These are phyloP conservation scores for Chymomyza amoena DNA, from an alignment of 2,888 invertebrate species.

Conservation along the genomic window DNA sequence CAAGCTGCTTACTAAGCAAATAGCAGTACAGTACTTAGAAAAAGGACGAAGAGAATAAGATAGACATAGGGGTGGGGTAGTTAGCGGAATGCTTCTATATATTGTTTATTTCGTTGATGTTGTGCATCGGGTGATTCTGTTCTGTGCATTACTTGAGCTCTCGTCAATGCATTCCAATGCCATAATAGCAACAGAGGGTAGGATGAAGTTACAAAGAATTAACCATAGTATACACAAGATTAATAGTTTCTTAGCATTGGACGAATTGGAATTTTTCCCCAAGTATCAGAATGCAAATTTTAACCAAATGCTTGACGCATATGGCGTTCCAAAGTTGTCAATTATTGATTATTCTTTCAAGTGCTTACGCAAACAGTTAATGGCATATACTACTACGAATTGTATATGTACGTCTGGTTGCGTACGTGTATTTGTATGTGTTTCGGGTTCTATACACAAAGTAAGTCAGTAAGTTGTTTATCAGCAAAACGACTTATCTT, in stretches of 20 bases:
- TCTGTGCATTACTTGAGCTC: constrained; percentile 11
- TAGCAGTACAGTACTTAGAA: constrained; percentile 11
- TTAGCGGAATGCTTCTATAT: constrained; percentile 13
- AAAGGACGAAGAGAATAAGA: constrained; percentile 6
- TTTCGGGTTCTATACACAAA: constrained; percentile 33
- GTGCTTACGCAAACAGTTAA: constrained; percentile 60
- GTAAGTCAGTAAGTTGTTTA: constrained; percentile 65
- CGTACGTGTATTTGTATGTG: constrained; percentile 30
- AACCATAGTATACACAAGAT: background rate
- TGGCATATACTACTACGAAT: constrained; percentile 7
- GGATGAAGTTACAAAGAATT: background rate
- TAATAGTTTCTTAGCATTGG: background rate
- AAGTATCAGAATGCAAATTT: background rate
- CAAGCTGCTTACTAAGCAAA: constrained; percentile 44
- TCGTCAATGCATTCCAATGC: constrained; percentile 61
- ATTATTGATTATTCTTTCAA: constrained; percentile 62
- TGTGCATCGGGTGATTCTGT: constrained; percentile 41
- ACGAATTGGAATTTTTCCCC: background rate
- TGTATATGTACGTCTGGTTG: background rate
- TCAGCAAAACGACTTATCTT: constrained; percentile 59
- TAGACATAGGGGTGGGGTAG: constrained; percentile 46
- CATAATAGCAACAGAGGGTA: constrained; percentile 32
- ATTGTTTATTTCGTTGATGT: constrained; percentile 54
- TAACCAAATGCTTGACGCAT: constrained; percentile 41
- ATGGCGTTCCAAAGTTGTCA: constrained; percentile 59